Evolutionary conservation across 2,797 vertebrate species (phyloP), one percentile per base, ranked within the genome.

Genomic region (Hyperoplus immaculatus): DNA sequence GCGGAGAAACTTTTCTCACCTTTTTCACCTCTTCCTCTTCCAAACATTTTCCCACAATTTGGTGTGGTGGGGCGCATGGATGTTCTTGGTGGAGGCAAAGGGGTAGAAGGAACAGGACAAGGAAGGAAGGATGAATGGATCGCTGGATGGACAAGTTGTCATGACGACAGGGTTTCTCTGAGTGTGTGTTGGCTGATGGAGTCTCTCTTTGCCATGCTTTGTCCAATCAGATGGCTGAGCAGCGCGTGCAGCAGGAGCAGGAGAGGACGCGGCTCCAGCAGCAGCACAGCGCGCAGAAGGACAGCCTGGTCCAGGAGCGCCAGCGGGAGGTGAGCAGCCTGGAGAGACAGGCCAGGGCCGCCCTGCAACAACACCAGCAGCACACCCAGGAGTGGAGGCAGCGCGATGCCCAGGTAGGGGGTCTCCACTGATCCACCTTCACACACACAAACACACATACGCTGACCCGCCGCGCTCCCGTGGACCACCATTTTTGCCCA

Each of bases 151-250:
- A 95, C 93, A 96, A 96, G 98, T 99, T 98, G 97, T 99, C 97
- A 99, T 99, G 97, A 97, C 97, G 96, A 99, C 97, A 96, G 95
- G 95, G 96, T 97, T 97, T 96, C 81, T 87, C 90, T 57, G 88
- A 88, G 84, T 90, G 80, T 91, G 92, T 88, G 93, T 94, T 92
- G 91, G 96, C 96, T 98, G 96, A 98, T 97, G 97, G 96, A 97
- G 96, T 97, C 96, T 97, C 91, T 96, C 95, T 95, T 92, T 89
- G 88, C 88, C 95, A 29, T 93, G 92, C 95, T 97, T 29, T 97
- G 96, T 98, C 97, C 98, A 99, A 99, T 99, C 98, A 99, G 98
- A 99, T 98, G 95, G 96, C 96, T 95, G 97, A 98, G 96, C 97
- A 98, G 96, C 97, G 96, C 94, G 94, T 96, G 96, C 96, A 97